Evolutionary conservation across 1,140 invertebrate species (phyloP).

Genomic region (Phthorimaea operculella): DNA sequence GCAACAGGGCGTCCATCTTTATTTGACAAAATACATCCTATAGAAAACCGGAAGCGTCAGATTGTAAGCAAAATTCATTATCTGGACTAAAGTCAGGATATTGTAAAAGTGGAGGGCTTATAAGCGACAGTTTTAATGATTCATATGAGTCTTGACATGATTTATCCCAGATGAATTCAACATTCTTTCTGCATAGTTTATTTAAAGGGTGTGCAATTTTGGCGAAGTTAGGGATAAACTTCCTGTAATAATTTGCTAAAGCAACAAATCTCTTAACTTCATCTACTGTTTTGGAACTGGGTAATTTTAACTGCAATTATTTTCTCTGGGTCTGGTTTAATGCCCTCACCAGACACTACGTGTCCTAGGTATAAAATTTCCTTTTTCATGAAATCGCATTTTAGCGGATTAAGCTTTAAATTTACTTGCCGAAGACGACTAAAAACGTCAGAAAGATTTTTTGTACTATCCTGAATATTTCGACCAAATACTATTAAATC

Average conservation of each 20-base stretch:
- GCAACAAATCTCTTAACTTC: slow-evolving; percentile 58
- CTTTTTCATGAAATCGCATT: slow-evolving; percentile 47
- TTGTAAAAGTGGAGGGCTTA: neutral
- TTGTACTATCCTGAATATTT: slow-evolving; percentile 28
- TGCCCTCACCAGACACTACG: slow-evolving; percentile 38
- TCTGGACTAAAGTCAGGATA: slow-evolving; percentile 28
- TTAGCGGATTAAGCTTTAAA: slow-evolving; percentile 44
- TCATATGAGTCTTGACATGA: neutral
- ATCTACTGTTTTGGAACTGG: slow-evolving; percentile 38
- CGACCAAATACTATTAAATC: slow-evolving; percentile 44
- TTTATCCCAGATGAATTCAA: neutral
- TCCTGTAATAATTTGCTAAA: slow-evolving; percentile 47
- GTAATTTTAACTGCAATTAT: slow-evolving; percentile 33
- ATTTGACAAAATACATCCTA: slow-evolving; percentile 34
- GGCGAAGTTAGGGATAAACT: slow-evolving; percentile 43
- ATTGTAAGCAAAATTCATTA: slow-evolving; percentile 27
- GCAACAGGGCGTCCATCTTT: slow-evolving; percentile 33
- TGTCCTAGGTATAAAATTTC: slow-evolving; percentile 54
- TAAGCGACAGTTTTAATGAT: neutral
- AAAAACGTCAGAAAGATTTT: slow-evolving; percentile 47
- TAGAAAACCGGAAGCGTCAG: slow-evolving; percentile 27
- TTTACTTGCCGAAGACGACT: slow-evolving; percentile 36
- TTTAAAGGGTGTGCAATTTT: slow-evolving; percentile 26
- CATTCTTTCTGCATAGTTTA: slow-evolving; percentile 8
- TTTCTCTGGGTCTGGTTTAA: slow-evolving; percentile 55